Base-by-base conservation (phyloP, 2,797 vertebrate species). In the Dallia pectoralis region DNA sequence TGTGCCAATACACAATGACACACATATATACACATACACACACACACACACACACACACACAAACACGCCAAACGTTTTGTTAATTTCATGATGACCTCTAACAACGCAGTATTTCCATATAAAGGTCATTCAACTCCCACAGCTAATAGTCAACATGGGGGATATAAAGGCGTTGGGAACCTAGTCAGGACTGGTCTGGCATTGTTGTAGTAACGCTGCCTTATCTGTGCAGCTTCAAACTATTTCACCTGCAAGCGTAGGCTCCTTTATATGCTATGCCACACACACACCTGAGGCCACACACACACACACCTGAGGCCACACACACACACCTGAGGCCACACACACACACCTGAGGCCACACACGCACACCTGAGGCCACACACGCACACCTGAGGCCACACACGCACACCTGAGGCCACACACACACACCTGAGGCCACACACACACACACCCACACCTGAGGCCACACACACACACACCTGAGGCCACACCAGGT, bases 121-220 rank as follows among this genome's bases (percentile, higher is more conserved):
- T 7, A 78, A 82, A 71, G 62, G 27, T 76, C 84, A 80, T 82
- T 80, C 79, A 81, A 82, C 25, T 70, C 29, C 4, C 51, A 15
- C 14, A 62, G 67, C 75, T 77, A 73, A 48, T 56, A 77, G 63
- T 79, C 67, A 77, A 73, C 79, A 86, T 81, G 82, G 83, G 65
- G 79, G 62, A 51, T 30, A 3, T 18, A 33, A 4, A 63, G 12
- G 44, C 36, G 79, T n/a, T 2, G 19, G 30, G 29, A 18, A 32
- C 63, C 63, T 32, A 16, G 8, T 9, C 8, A 7, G 33, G 19
- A 30, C 63, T 11, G 30, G 4, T 18, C 14, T 19, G 32, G 19
- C 30, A n/a, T 18, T 27, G 25, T 63, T 63, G 15, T 62, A 62
- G 14, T 62, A 25, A 62, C 61, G 30, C 27, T 30, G 27, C 29